Percentiles rank a stretch among this genome's conserved stretches.
These are phyloP conservation scores for Meghimatium bilineatum DNA, from an alignment of 2,888 invertebrate species.

Conservation along the genomic window DNA sequence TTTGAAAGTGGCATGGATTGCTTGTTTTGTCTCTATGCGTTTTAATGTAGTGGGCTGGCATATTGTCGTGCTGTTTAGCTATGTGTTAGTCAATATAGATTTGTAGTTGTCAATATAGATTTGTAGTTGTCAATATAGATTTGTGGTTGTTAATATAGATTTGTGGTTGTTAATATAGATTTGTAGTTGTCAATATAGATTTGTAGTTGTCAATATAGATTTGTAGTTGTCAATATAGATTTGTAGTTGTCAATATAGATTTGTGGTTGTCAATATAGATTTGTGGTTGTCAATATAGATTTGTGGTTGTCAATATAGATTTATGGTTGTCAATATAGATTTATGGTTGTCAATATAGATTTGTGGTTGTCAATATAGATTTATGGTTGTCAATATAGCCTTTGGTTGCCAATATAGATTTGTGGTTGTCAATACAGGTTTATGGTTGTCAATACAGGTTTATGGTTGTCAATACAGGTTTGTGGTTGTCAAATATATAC, in stretches of 20 bases:
- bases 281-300: background rate
- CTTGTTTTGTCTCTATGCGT: background rate
- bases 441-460: background rate
- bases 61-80: background rate
- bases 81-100: background rate
- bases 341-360: background rate
- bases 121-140: background rate
- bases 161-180: background rate
- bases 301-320: slow-evolving; percentile 42
- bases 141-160: background rate
- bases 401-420: background rate
- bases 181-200: background rate
- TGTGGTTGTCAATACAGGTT: background rate
- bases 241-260: background rate
- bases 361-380: background rate
- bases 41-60: background rate
- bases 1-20: background rate
- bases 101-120: background rate
- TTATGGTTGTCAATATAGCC: background rate
- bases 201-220: background rate
- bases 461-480: background rate
- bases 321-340: background rate
- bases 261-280: background rate
- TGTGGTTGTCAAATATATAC: background rate
- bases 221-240: background rate